phyloP scores from a whole-genome alignment of 2,113 vertebrate species.

The Indicator maculatus region DNA sequence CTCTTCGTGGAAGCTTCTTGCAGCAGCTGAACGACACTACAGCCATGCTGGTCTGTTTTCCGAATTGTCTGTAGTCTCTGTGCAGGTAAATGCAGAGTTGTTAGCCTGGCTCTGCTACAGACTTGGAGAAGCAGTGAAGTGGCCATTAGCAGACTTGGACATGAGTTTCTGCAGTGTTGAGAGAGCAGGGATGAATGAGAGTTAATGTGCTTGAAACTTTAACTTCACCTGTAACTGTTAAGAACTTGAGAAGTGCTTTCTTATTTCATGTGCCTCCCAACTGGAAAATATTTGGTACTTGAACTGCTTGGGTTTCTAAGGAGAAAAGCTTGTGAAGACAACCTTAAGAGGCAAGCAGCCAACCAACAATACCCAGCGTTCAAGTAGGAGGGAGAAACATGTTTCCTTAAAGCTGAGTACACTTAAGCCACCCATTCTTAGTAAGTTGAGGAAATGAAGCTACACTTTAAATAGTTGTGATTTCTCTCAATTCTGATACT shows the following conservation, averaged over 20 bases:
- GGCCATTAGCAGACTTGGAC: background rate
- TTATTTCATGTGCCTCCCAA: background rate
- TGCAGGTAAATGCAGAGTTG: background rate
- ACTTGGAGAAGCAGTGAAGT: background rate
- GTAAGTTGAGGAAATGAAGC: background rate
- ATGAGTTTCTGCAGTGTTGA: background rate
- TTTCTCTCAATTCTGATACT: background rate
- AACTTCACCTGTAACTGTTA: background rate
- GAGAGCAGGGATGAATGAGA: background rate
- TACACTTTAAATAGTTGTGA: background rate
- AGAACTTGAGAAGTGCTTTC: background rate
- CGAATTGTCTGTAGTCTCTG: background rate
- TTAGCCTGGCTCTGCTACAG: rapidly evolving
- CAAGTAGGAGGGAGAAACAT: background rate
- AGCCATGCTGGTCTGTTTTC: rapidly evolving
- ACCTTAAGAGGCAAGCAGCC: background rate
- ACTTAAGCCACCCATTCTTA: background rate
- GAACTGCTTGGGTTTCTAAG: background rate
- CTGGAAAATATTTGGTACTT: background rate
- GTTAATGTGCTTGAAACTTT: background rate
- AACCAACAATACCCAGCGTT: background rate
- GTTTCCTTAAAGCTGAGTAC: background rate
- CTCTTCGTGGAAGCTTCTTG: background rate
- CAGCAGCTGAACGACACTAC: background rate
- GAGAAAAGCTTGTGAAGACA: background rate